Base-by-base conservation (phyloP, 2,888 invertebrate species). In the Palloptera scutellata region DNA sequence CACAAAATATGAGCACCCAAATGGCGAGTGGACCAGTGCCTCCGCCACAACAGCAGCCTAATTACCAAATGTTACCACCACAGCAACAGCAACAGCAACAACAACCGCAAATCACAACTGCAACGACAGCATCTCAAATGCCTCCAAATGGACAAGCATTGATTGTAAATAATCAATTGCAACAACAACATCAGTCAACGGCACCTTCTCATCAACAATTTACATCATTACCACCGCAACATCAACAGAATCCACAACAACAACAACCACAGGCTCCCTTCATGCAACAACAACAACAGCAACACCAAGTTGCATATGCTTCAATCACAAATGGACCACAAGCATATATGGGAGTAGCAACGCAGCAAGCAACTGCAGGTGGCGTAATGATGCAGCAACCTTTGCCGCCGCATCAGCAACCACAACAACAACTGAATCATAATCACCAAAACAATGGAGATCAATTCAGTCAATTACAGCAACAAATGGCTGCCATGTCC, bases 401-500 rank as follows among this genome's bases (percentile, higher is more conserved):
- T 67, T 54, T 70, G 70, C 60, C 73, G 72, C 61, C 73, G 73
- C 64, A 76, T 12, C 68, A 70, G 52, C 61, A 57, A 6, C 65
- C 55, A 53, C 61, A 64, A 40, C 72, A 59, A 15, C 59, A 65
- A 19, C 54, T n/a, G 53, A 62, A 59, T 52, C 55, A 59, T 59
- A 67, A 61, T 53, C 58, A 30, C 65, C 17, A 68, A 43, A 64
- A 61, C 67, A 61, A 60, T 42, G 30, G 40, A 15, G 73, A 81
- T 70, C 77, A 80, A 69, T 78, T 76, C 60, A 78, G 71, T 66
- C 81, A 80, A 72, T 70, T 82, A 66, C 82, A 81, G 67, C 79
- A 80, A 51, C 82, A 82, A 75, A 81, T 81, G 80, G 76, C 79
- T 13, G 77, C 76, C 59, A 79, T 81, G 75, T 75, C 80, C 3